Conservation (phyloP, 2,888 invertebrate species). For the Lepetodrilus schrolli region DNA sequence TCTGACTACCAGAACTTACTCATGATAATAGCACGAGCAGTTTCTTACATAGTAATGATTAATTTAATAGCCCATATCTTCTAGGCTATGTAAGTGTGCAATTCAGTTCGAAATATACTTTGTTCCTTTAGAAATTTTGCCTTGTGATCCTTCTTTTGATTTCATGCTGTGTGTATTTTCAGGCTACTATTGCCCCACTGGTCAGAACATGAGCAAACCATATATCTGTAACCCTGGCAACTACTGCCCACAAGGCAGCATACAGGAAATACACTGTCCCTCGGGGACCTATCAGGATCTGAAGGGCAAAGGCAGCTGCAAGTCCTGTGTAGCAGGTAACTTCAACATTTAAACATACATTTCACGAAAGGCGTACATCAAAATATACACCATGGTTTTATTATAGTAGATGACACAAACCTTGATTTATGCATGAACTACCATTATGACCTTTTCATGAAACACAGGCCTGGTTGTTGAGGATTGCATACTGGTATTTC, state of each 20-base stretch:
- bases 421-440: too few species aligned
- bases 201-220: slow-evolving; percentile 65
- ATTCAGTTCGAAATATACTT: too few species aligned
- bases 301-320: slow-evolving; percentile 62
- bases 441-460: too few species aligned
- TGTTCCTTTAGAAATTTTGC: background rate
- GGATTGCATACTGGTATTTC: too few species aligned
- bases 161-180: slow-evolving; percentile 25
- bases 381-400: too few species aligned
- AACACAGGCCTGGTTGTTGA: too few species aligned
- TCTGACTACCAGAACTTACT: too few species aligned
- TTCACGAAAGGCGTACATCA: background rate
- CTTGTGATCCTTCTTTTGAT: background rate
- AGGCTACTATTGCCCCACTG: slow-evolving; percentile 73
- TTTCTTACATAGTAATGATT: too few species aligned
- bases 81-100: too few species aligned
- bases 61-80: too few species aligned
- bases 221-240: slow-evolving; percentile 63
- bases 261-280: slow-evolving; percentile 60
- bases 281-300: slow-evolving; percentile 71
- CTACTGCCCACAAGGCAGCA: slow-evolving; percentile 68
- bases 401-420: too few species aligned
- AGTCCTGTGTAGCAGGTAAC: slow-evolving; percentile 67
- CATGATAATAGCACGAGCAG: too few species aligned
- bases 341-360: background rate